Evolutionary conservation across 2,113 vertebrate species (phyloP), one percentile per base, ranked within the genome.

Genomic region (Notechis scutatus): DNA sequence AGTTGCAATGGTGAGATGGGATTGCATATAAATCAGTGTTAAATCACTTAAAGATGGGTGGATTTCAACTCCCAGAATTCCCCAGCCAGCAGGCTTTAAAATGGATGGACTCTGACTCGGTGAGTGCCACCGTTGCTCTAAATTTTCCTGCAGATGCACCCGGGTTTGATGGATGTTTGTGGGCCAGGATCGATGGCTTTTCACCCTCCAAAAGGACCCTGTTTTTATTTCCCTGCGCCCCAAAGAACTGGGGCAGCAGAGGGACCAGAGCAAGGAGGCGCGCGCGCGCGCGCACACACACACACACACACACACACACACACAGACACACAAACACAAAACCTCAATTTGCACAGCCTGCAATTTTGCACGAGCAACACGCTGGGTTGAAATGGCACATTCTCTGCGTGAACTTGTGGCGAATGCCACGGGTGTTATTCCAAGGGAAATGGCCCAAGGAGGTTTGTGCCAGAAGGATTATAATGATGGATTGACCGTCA

Each of bases 121-220:
- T 47, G 4, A 6, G 5, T 47, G 34, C 15, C 39, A 2, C 24
- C 2, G 7, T 2, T 47, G 0, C 69, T 1, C 20, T 3, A 3
- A 24, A 11, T 14, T 29, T 91, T 59, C 26, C 2, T 59, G 57
- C 57, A 8, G 57, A 24, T 9, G 57, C 21, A 9, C 4, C 0
- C 8, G 0, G 0, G 4, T 6, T 0, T 0, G 0, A 1, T 50
- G 85, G 81, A 81, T 69, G 59, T 56, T 88, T 85, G 39, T 4
- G 89, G 3, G 23, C 85, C 57, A 86, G 55, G 23, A 24, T n/a
- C 1, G 39, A 4, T 5, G 87, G 20, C 10, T 64, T 26, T 61
- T 61, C 9, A 1, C 24, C 24, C 59, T 26, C 59, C 24, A 11
- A 61, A 61, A 61, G 59, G 59, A 61, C 61, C 12, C 1, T 29